Conservation (phyloP, 2,888 invertebrate species). For the Melanchra persicariae region DNA sequence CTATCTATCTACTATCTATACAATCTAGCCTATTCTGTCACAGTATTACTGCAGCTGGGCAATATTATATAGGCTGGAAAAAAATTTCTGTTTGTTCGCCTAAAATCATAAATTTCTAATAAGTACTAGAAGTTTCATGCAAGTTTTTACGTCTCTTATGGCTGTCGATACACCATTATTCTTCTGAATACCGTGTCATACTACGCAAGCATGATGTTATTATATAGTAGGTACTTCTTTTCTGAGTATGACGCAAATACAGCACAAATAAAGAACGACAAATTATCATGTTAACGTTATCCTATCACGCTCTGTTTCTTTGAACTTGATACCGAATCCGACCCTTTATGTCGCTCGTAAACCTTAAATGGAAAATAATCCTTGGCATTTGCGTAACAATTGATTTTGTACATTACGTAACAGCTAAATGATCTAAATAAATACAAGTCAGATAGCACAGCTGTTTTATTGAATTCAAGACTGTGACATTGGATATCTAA, state of each 20-base stretch:
- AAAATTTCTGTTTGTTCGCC: background rate
- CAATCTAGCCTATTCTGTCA: no score
- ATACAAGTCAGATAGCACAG: background rate
- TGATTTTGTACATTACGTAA: conserved; percentile 28
- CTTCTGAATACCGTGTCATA: background rate
- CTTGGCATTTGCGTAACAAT: conserved; percentile 35
- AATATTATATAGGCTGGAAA: background rate
- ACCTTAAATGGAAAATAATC: conserved; percentile 42
- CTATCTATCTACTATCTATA: no score
- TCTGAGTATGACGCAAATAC: conserved; percentile 10
- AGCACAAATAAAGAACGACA: conserved; percentile 18
- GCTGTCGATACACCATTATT: background rate
- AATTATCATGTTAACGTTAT: conserved; percentile 42
- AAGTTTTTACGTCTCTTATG: no score
- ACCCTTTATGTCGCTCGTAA: conserved; percentile 38
- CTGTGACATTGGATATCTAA: background rate
- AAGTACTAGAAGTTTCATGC: no score
- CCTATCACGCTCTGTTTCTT: conserved; percentile 30
- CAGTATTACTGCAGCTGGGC: no score
- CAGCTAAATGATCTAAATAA: background rate
- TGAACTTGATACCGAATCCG: conserved; percentile 52
- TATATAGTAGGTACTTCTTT: conserved; percentile 1
- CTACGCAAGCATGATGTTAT: background rate
- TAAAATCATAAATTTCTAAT: background rate
- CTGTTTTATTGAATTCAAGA: conserved; percentile 5